Base-by-base conservation (phyloP, 1,140 invertebrate species). In the Drosophila ohnishii region DNA sequence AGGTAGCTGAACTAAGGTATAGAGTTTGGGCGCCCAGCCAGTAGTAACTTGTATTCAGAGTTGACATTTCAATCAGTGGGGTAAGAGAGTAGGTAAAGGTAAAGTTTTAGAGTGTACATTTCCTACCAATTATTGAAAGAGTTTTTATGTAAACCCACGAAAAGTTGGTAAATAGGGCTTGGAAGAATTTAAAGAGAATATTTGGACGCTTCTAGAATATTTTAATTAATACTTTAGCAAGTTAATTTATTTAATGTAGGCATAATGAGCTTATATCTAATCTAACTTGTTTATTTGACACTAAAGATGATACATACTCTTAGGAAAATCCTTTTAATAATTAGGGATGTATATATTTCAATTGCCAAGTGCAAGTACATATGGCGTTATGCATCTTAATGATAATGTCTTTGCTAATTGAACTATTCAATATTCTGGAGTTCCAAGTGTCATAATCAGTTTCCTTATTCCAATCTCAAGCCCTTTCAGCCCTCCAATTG, bases 41-140 rank as follows among this genome's bases (percentile, higher is more conserved):
- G 47, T 28, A 30, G 47, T 32, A 35, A 65, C 42, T 47, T 37
- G 13, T 10, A 47, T 22, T 37, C 63, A 13, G 40, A 55, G 51
- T 37, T 62, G 63, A 42, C 58, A 62, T 65, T 62, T 62, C 63
- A 62, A 65, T 65, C 40, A n/a, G 60, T 35, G 16, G 13, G 16
- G 30, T 13, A 51, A 11, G 28, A 25, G 25, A 13, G 16, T 22
- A 19, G 32, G 7, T 9, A 37, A 14, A 14, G 8, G 13, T 37
- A 25, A 55, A 55, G 32, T 55, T 55, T 55, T 55, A 11, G 4
- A 37, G 50, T 53, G 51, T 55, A 37, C 19, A 53, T 14, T 53
- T 35, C 19, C 50, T 1, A 35, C 2, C 50, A 22, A 35, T 53
- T 35, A 53, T 53, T 35, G 7, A 53, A 9, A 14, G 16, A 48